Percentiles rank a stretch among this genome's conserved stretches.
phyloP scores from a whole-genome alignment of 2,113 vertebrate species.

The western clawed frog (Xenopus tropicalis) region UCB_Xtro_10.0 CM004443.2:182827001-182827500 shows the following conservation, averaged over 20 bases:
- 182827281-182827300: slow-evolving; percentile 93
- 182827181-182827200: slow-evolving; percentile 55
- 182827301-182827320: slow-evolving; percentile 81
- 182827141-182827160: slow-evolving; percentile 59
- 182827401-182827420: slow-evolving; percentile 86
- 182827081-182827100: slow-evolving; percentile 48
- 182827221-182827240: slow-evolving; percentile 70
- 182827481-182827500: slow-evolving; percentile 33
- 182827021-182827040: slow-evolving; percentile 58
- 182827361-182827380: slow-evolving; percentile 97
- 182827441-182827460: slow-evolving; percentile 85
- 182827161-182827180: slow-evolving; percentile 62
- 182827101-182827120: slow-evolving; percentile 58
- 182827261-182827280: slow-evolving; percentile 93
- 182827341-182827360: slow-evolving; percentile 92
- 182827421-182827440: slow-evolving; percentile 80
- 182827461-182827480: slow-evolving; percentile 56
- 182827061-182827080: slow-evolving; percentile 48
- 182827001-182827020: slow-evolving; percentile 26
- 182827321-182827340: slow-evolving; percentile 94
- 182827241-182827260: slow-evolving; percentile 88
- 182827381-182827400: slow-evolving; percentile 94
- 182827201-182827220: slow-evolving; percentile 68
- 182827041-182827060: slow-evolving; percentile 56
- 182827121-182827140: slow-evolving; percentile 53